Base-by-base conservation (phyloP, 2,888 invertebrate species). In the Anorthoa munda region DNA sequence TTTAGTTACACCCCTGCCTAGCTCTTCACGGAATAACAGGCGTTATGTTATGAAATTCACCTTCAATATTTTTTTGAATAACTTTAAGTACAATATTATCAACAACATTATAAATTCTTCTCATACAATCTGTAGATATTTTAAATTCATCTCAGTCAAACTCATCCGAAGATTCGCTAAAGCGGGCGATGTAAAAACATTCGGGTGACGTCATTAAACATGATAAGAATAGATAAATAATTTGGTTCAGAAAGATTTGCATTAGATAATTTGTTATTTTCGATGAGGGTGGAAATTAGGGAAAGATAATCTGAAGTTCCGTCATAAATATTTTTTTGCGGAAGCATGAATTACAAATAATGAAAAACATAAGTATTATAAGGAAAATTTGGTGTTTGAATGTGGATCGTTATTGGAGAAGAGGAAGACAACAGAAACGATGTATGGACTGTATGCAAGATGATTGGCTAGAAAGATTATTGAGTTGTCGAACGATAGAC, bases 131-230 rank as follows among this genome's bases (percentile, higher is more conserved):
- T 61, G 53, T 50, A 46, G 61, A 50, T 79, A 68, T 72, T 84
- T 84, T 67, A 82, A 82, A 83, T 83, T 83, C 79, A 75, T 60
- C 74, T 70, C 84, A 84, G 66, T 68, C 21, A 55, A 63, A 59
- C 64, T 76, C 65, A 73, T 72, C 17, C 51, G 51, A 48, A 26
- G 31, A 15, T 48, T 55, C 26, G 55, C 70, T 53, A 61, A 65
- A 46, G 61, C 39, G 46, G 51, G 18, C 48, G 39, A 64, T 45
- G 64, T 53, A 65, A 83, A 74, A 76, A 72, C 79, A 76, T 65
- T 26, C 67, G 39, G 39, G n/a, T 65, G 73, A 72, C 73, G 74
- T 72, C 66, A 75, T 66, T 18, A 69, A 50, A 45, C 69, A 78
- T 74, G 78, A 80, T 58, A 0, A 11, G 81, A 83, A 83, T 81